Percentiles rank a stretch among this genome's conserved stretches.
These are phyloP conservation scores for Capitella teleta DNA, from an alignment of 1,140 invertebrate genomes.

Conservation along the genomic window DNA sequence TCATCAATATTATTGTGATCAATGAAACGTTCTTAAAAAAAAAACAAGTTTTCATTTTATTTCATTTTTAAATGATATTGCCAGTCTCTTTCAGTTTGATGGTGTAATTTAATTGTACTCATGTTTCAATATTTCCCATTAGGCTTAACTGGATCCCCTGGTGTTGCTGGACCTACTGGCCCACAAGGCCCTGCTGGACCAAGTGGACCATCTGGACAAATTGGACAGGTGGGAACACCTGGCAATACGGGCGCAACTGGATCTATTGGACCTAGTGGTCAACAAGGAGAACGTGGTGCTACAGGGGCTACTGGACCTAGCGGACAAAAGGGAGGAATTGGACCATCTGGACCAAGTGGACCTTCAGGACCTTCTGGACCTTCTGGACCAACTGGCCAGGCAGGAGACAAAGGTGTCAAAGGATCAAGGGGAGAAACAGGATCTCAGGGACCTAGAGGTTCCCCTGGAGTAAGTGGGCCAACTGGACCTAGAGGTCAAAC, in stretches of 20 bases:
- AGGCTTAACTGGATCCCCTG: conserved; percentile 19
- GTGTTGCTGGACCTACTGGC: conserved; percentile 2
- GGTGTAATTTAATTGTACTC: conserved; percentile 11
- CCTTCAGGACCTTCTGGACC: neutral
- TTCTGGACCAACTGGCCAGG: neutral
- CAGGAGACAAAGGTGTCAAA: too few species aligned
- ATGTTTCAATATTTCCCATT: conserved; percentile 13
- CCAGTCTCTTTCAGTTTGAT: too few species aligned
- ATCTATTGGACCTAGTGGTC: conserved; percentile 39
- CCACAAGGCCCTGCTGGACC: conserved; percentile 13
- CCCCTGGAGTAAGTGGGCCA: neutral
- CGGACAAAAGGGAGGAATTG: neutral
- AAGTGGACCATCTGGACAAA: conserved; percentile 54
- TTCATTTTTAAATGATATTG: too few species aligned
- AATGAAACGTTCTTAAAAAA: too few species aligned
- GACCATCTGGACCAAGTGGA: too few species aligned
- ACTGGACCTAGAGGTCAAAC: too few species aligned
- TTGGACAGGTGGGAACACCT: conserved; percentile 61
- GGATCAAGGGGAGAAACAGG: too few species aligned
- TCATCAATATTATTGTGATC: too few species aligned
- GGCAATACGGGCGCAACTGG: neutral
- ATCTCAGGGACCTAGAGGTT: conserved; percentile 7
- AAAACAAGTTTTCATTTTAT: too few species aligned
- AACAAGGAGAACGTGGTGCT: too few species aligned
- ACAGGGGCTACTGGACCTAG: conserved; percentile 10